Evolutionary conservation across 2,113 vertebrate genomes (phyloP).

Genomic region (Psophia crepitans): DNA sequence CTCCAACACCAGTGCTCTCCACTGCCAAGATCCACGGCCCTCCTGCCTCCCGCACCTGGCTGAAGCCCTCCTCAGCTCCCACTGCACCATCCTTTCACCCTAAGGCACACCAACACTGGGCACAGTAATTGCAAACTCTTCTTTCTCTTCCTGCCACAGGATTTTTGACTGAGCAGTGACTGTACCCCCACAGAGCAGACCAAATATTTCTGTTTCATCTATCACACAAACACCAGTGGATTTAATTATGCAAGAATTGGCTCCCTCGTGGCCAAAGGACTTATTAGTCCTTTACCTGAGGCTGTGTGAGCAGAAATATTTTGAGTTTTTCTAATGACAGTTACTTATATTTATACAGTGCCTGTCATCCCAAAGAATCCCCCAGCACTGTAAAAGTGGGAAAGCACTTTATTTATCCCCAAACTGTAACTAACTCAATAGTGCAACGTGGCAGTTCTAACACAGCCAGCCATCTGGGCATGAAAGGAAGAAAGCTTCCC

Average conservation of each 20-base stretch:
- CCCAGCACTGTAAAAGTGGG: neutral
- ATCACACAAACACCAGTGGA: neutral
- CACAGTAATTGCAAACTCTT: neutral
- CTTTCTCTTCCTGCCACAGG: neutral
- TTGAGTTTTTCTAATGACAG: neutral
- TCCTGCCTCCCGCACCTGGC: neutral
- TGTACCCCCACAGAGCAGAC: neutral
- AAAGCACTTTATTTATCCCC: neutral
- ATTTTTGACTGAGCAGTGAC: neutral
- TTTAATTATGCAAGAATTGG: neutral
- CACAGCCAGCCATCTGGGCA: accelerated
- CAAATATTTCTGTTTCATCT: neutral
- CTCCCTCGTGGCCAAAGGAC: neutral
- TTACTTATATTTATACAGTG: neutral
- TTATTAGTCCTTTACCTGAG: neutral
- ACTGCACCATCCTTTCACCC: neutral
- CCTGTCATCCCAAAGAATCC: neutral
- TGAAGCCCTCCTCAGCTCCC: neutral
- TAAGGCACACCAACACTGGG: accelerated
- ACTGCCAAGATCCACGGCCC: accelerated
- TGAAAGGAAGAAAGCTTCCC: neutral
- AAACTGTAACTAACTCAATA: neutral
- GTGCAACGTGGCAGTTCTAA: neutral
- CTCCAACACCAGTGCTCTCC: neutral
- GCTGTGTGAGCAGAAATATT: neutral